Base-by-base conservation (phyloP, 2,113 vertebrate genomes). In the Dasyprocta punctata region DNA sequence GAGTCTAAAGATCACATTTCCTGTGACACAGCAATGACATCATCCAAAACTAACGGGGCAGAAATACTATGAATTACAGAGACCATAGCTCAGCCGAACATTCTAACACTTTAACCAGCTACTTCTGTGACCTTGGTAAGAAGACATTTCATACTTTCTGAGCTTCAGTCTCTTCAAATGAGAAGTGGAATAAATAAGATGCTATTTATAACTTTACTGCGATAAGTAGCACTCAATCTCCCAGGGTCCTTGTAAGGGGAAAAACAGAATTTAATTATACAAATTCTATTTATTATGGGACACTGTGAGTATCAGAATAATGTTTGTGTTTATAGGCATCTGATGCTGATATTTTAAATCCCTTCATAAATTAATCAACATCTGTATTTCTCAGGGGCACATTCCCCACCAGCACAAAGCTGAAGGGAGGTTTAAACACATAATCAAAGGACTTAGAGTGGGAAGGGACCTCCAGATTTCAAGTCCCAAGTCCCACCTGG, bases 371-470 rank as follows among this genome's bases (percentile, higher is more conserved):
- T 49, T 54, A 61, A 84, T 78, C 30, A 58, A 54, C 49, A 65
- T 61, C 49, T 60, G 75, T 67, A 54, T 81, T 90, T 96, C 73
- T 93, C n/a, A 56, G 7, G 83, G 41, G 41, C 90, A n/a, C 71
- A 89, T 41, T 86, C 63, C 24, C 61, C 93, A 65, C 13, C 49
- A 63, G 63, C 80, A n/a, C 47, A 54, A 8, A 67, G 58, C 6
- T 61, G 81, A 86, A 91, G n/a, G 28, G 30, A 95, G 13, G 87
- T 58, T 96, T 56, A 89, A 84, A 81, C 58, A 90, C 12, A 82
- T 12, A 63, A 84, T 60, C 7, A 10, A 83, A 87, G 75, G 12
- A 11, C 49, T 93, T 69, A 73, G 6, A 26, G 41, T 81, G 61
- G 41, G 36, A 75, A 87, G 44, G 19, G 75, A 56, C 3, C 41